phyloP scores from a whole-genome alignment of 2,888 invertebrate species.

The Drosophila nr. medialis region DNA sequence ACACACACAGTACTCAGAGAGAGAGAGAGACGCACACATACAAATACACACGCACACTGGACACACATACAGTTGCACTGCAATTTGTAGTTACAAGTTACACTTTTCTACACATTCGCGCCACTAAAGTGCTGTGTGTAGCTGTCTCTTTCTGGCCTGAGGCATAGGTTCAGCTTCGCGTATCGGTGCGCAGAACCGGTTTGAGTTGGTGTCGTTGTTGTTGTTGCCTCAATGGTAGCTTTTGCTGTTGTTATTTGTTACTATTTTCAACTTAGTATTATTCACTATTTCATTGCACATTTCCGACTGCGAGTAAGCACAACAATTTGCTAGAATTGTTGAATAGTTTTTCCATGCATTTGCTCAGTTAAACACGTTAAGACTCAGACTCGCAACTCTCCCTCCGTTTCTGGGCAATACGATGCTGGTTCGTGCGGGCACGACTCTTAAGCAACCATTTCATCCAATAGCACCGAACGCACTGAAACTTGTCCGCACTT shows the following conservation, averaged over 20 bases:
- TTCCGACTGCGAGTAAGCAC: constrained; percentile 6
- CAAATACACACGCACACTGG: constrained; percentile 26
- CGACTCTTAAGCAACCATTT: constrained; percentile 80
- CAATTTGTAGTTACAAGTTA: constrained; percentile 76
- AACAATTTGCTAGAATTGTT: not conserved
- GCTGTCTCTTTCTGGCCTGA: constrained; percentile 72
- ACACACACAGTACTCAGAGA: constrained; percentile 8
- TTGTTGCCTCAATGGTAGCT: constrained; percentile 50
- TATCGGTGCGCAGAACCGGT: constrained; percentile 72
- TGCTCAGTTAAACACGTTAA: constrained; percentile 13
- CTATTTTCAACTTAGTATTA: constrained; percentile 33
- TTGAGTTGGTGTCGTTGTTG: constrained; percentile 43
- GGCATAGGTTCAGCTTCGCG: constrained; percentile 44
- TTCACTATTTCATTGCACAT: constrained; percentile 43
- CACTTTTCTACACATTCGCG: constrained; percentile 69
- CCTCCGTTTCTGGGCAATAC: constrained; percentile 51
- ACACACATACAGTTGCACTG: constrained; percentile 49
- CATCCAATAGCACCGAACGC: constrained; percentile 84
- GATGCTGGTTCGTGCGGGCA: constrained; percentile 70
- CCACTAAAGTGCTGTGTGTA: constrained; percentile 43
- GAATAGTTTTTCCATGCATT: constrained; percentile 4
- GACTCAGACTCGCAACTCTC: constrained; percentile 53
- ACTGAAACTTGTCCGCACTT: constrained; percentile 79
- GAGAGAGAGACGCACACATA: not conserved
- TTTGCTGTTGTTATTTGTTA: constrained; percentile 41